Evolutionary conservation across 2,113 vertebrate genomes (phyloP), one percentile per base, ranked within the genome.

Genomic region (Channa argus): DNA sequence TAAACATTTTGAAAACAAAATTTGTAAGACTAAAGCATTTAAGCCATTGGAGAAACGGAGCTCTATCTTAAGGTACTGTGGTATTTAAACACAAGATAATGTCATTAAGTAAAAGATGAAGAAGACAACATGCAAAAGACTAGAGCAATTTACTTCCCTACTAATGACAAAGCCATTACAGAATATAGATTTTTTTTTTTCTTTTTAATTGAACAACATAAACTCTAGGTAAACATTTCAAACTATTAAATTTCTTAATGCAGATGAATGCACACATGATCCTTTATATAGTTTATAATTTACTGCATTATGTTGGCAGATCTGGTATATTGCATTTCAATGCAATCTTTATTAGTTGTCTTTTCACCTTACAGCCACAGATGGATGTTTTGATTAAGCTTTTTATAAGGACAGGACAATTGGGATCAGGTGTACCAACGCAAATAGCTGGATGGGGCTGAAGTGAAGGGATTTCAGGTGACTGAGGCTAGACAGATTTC

Each of bases 231-330:
- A 13, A 71, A 59, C 49, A 52, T 50, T 43, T 56, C 13, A 77
- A 74, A 83, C 61, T 53, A 50, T 50, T 39, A 63, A 64, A 74
- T 74, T 14, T 47, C 3, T 11, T 77, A 80, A 81, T 86, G 74
- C 71, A 77, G 49, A 80, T 84, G 62, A 82, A 72, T 82, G 47
- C n/a, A 38, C 8, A 37, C 54, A 56, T 38, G 41, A 14, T 64
- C 49, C 78, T 69, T 76, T 64, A 83, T 87, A 84, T 84, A 83
- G 79, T 84, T 51, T 50, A 54, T 71, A 85, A 88, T 78, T 70
- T 45, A 61, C 45, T 46, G 49, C 61, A 63, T 24, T 83, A 61
- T 15, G 59, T 2, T 12, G 7, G 14, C 13, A 39, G 15, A n/a
- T n/a, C 13, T 50, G 3, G 10, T 55, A 14, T 47, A 37, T 77